Percentiles rank a stretch among this genome's conserved stretches.
Conservation (phyloP, 2,888 invertebrate species). For the Ochropleura leucogaster region DNA sequence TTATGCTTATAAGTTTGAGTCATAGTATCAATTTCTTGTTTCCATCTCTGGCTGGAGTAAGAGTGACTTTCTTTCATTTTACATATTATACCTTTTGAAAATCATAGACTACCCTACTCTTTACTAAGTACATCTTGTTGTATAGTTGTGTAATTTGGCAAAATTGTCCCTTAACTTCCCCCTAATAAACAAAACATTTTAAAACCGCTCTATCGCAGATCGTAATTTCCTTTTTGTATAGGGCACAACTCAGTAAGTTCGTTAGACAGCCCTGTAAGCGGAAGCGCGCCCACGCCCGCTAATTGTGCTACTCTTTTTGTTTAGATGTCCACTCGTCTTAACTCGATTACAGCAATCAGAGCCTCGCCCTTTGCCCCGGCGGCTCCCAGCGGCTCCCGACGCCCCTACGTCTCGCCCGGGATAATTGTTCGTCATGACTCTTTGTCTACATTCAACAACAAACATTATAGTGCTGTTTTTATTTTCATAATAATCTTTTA, state of each 20-base stretch:
- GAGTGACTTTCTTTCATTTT: constrained; percentile 33
- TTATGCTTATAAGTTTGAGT: constrained; percentile 29
- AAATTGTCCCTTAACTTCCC: constrained; percentile 8
- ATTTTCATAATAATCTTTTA: background rate
- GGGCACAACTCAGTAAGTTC: constrained; percentile 67
- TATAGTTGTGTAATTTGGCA: background rate
- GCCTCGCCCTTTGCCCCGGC: constrained; percentile 83
- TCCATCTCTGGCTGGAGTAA: constrained; percentile 48
- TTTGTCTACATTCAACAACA: constrained; percentile 58
- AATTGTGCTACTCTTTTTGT: constrained; percentile 89
- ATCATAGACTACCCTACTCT: constrained; percentile 1
- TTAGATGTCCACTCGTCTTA: constrained; percentile 83
- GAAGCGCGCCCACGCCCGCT: constrained; percentile 86
- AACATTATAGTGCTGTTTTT: constrained; percentile 36
- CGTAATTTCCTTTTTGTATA: constrained; percentile 67
- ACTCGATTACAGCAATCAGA: constrained; percentile 89
- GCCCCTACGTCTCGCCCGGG: constrained; percentile 76
- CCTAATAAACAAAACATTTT: constrained; percentile 28
- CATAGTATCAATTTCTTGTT: constrained; percentile 44
- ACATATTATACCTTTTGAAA: constrained; percentile 36
- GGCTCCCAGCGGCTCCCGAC: constrained; percentile 60
- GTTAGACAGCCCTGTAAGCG: constrained; percentile 76
- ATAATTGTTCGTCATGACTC: constrained; percentile 68
- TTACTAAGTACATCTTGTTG: background rate
- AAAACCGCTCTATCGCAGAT: constrained; percentile 59